phyloP scores from a whole-genome alignment of 1,140 invertebrate genomes.

The Psilanteris sp. region DNA sequence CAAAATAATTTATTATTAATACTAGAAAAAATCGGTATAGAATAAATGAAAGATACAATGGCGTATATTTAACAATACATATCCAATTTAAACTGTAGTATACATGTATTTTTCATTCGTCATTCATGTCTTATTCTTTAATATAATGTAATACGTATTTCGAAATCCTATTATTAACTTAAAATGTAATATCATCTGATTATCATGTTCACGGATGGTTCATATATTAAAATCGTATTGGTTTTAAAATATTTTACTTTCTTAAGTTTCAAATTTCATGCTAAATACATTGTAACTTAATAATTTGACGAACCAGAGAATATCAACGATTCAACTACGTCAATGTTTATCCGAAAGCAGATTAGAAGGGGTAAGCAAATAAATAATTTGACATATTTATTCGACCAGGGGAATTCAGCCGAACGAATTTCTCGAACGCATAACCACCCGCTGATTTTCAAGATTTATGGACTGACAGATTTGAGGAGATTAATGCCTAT shows the following conservation, averaged over 20 bases:
- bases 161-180: too few species aligned
- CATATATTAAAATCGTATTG: too few species aligned
- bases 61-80: too few species aligned
- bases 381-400: conserved; percentile 59
- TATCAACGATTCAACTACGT: conserved; percentile 4
- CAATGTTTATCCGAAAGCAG: conserved; percentile 11
- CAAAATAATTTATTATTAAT: too few species aligned
- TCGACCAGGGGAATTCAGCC: conserved; percentile 42
- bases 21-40: too few species aligned
- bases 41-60: too few species aligned
- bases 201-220: too few species aligned
- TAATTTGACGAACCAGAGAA: conserved; percentile 38
- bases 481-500: conserved; percentile 50
- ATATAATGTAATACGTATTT: too few species aligned
- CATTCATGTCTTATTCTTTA: too few species aligned
- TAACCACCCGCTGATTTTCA: conserved; percentile 40
- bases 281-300: conserved; percentile 45
- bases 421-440: conserved; percentile 38
- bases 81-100: too few species aligned
- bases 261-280: not conserved
- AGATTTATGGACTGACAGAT: conserved; percentile 44
- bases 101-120: too few species aligned
- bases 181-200: too few species aligned
- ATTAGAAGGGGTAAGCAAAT: conserved; percentile 43
- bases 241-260: not conserved